Percentiles rank a stretch among this genome's conserved stretches.
Conservation (phyloP, 2,888 invertebrate species). For the Ctenicera cuprea region DNA sequence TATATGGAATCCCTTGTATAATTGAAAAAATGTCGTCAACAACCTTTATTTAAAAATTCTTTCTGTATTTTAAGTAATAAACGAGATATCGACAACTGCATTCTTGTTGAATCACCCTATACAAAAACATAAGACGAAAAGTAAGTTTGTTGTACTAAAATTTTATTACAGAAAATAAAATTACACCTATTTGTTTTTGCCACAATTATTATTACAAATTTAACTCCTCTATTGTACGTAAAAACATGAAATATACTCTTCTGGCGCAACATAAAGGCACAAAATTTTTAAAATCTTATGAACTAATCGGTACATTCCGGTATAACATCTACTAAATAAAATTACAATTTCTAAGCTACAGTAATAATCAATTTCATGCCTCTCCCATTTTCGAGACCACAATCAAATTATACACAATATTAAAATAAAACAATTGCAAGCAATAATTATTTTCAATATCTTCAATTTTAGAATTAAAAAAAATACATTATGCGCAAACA, state of each 20-base stretch:
- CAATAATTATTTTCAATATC: too few relatives aligned
- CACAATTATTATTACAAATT: slow-evolving; percentile 16
- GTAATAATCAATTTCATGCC: neutral
- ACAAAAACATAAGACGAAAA: too few relatives aligned
- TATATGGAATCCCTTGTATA: too few relatives aligned
- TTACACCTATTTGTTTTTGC: slow-evolving; percentile 19
- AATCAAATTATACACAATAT: neutral
- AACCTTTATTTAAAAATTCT: too few relatives aligned
- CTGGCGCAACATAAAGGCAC: slow-evolving; percentile 27
- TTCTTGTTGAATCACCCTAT: too few relatives aligned
- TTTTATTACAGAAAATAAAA: slow-evolving; percentile 36
- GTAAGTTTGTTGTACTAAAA: slow-evolving; percentile 21
- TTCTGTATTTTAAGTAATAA: too few relatives aligned
- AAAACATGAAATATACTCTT: slow-evolving; percentile 1
- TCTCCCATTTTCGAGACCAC: neutral
- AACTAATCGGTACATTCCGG: slow-evolving; percentile 6
- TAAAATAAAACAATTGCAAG: slow-evolving; percentile 17
- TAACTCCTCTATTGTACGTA: slow-evolving; percentile 16
- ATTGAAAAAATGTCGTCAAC: too few relatives aligned
- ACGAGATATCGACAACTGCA: too few relatives aligned
- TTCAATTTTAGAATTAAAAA: too few relatives aligned
- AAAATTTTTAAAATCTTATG: slow-evolving; percentile 14
- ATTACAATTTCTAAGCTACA: slow-evolving; percentile 9
- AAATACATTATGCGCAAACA: neutral
- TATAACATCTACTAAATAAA: neutral